A percentile compares a stretch with the other conserved stretches of the same genome.
phyloP scores from a whole-genome alignment of 2,888 invertebrate species.

The Xestobium rufovillosum region DNA sequence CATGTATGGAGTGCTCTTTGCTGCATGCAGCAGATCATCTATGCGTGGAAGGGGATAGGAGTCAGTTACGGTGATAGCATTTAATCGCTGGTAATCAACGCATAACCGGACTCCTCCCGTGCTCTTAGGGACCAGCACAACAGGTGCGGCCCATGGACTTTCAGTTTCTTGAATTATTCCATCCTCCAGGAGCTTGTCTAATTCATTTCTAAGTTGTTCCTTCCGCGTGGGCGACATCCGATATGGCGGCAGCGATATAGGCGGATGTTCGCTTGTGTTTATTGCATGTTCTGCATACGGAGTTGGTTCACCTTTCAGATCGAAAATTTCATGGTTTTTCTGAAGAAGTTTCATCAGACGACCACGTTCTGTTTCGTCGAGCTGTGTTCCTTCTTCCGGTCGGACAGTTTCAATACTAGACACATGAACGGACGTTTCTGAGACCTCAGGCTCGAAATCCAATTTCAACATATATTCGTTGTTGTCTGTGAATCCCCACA shows the following conservation, averaged over 20 bases:
- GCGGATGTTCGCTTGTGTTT: conserved; percentile 26
- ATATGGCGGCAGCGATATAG: conserved; percentile 29
- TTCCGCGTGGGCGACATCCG: conserved; percentile 24
- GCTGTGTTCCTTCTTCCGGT: no score
- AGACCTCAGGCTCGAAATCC: not conserved
- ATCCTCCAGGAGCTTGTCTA: conserved; percentile 27
- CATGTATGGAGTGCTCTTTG: no score
- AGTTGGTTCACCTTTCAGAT: conserved; percentile 5
- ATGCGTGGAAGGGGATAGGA: conserved; percentile 11
- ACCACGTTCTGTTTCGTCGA: not conserved
- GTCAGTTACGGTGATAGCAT: conserved; percentile 7
- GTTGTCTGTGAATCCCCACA: not conserved
- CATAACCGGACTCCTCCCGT: conserved; percentile 24
- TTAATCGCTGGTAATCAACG: no score
- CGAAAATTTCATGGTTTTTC: not conserved
- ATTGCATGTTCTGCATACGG: conserved; percentile 22
- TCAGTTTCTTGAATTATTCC: conserved; percentile 32
- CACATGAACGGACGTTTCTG: not conserved
- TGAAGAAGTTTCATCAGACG: conserved; percentile 4
- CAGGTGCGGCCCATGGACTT: conserved; percentile 35
- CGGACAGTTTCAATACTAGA: no score
- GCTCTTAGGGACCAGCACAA: conserved; percentile 30
- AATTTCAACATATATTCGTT: not conserved
- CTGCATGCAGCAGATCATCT: no score
- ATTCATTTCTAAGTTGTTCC: conserved; percentile 19